phyloP scores from a whole-genome alignment of 2,113 vertebrate species.

The Porphyrio hochstetteri region DNA sequence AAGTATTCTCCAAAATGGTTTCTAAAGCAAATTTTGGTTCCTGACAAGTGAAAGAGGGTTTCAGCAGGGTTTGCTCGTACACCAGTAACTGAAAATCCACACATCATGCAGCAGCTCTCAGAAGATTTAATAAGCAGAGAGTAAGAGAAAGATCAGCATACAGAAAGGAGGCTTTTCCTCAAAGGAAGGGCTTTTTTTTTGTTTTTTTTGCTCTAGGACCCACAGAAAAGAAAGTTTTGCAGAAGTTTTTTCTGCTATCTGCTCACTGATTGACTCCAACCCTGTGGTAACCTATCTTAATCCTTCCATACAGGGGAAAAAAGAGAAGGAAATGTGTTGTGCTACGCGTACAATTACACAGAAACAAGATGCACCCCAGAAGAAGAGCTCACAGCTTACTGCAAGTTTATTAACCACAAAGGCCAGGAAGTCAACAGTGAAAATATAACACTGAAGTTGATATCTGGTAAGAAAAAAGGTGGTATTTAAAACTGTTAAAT shows the following conservation, averaged over 20 bases:
- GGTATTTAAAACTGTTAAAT: neutral
- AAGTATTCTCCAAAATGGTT: neutral
- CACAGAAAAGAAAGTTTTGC: neutral
- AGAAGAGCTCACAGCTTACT: neutral
- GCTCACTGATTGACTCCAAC: neutral
- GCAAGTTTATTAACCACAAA: conserved; percentile 52
- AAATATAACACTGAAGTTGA: conserved; percentile 14
- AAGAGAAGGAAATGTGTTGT: conserved; percentile 1
- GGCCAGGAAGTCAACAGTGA: conserved; percentile 25
- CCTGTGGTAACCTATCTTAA: neutral
- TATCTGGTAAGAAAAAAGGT: conserved; percentile 59
- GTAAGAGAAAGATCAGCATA: neutral
- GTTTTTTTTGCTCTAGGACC: neutral
- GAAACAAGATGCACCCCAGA: neutral
- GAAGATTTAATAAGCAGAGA: neutral
- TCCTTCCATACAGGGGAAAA: conserved; percentile 10
- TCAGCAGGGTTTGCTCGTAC: neutral
- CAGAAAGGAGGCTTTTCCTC: neutral
- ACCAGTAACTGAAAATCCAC: neutral
- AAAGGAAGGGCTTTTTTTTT: neutral
- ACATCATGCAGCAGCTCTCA: neutral
- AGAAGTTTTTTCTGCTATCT: neutral
- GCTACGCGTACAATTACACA: conserved; percentile 35
- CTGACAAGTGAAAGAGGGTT: neutral
- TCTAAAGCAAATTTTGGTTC: neutral